Evolutionary conservation across 2,113 vertebrate species (phyloP).

Genomic region (Aplodontia rufa): DNA sequence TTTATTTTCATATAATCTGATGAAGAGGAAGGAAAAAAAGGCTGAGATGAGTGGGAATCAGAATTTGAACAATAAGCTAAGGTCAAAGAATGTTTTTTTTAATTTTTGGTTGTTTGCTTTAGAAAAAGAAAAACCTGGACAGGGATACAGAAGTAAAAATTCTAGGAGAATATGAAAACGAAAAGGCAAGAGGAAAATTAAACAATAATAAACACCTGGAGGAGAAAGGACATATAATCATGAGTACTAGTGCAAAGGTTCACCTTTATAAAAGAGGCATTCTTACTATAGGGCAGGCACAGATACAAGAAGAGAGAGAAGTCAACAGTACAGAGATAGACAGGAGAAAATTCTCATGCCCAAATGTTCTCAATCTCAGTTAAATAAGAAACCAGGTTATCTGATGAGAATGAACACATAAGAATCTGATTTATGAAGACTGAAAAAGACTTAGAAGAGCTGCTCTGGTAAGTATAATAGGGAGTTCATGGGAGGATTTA

Average conservation of each 20-base stretch:
- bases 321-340: neutral
- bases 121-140: neutral
- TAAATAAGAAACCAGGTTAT: neutral
- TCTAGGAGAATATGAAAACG: neutral
- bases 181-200: neutral
- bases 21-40: neutral
- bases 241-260: neutral
- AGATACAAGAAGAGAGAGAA: neutral
- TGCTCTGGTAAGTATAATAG: neutral
- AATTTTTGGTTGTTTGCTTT: neutral
- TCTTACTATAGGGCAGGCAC: neutral
- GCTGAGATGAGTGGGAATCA: neutral
- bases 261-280: neutral
- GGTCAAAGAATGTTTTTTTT: neutral
- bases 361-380: neutral
- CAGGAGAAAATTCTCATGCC: neutral
- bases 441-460: neutral
- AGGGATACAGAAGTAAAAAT: neutral
- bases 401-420: neutral
- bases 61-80: neutral
- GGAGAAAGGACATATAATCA: neutral
- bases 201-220: neutral
- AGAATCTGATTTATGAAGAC: neutral
- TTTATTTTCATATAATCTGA: neutral
- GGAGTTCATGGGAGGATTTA: neutral